Percentiles rank a stretch among this genome's conserved stretches.
phyloP scores from a whole-genome alignment of 1,140 invertebrate genomes.

The Cyrtorhinus lividipennis region DNA sequence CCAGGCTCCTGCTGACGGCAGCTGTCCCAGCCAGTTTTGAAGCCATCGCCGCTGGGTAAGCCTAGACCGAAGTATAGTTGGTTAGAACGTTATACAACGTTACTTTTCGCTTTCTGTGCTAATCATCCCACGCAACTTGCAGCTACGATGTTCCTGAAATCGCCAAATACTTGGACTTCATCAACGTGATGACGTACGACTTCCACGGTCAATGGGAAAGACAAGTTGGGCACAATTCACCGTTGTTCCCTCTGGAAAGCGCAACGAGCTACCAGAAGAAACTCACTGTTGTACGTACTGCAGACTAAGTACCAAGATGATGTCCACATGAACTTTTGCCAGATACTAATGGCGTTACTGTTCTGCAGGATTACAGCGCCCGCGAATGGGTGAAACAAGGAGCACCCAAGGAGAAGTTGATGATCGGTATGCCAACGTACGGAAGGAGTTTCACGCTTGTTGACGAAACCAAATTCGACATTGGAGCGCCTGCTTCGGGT shows the following conservation, averaged over 20 bases:
- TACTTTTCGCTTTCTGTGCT: not conserved
- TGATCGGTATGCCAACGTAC: constrained; percentile 91
- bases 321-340: not conserved
- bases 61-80: no score
- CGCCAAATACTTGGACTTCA: constrained; percentile 83
- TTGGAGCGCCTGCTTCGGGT: constrained; percentile 76
- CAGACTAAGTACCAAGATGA: not conserved
- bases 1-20: constrained; percentile 69
- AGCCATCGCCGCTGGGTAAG: constrained; percentile 71
- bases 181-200: constrained; percentile 91
- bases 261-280: constrained; percentile 81
- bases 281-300: constrained; percentile 70
- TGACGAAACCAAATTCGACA: constrained; percentile 75
- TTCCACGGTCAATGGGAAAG: constrained; percentile 89
- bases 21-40: constrained; percentile 86
- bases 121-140: constrained; percentile 18
- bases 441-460: constrained; percentile 88
- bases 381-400: constrained; percentile 88
- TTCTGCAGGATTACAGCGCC: constrained; percentile 73
- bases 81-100: no score
- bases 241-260: constrained; percentile 73
- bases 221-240: constrained; percentile 82
- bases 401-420: constrained; percentile 85
- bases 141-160: constrained; percentile 87
- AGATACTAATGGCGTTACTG: no score